A percentile compares a stretch with the other conserved stretches of the same genome.
These are phyloP conservation scores for Pogonus chalceus DNA, from an alignment of 1,140 invertebrate genomes.

Conservation along the genomic window DNA sequence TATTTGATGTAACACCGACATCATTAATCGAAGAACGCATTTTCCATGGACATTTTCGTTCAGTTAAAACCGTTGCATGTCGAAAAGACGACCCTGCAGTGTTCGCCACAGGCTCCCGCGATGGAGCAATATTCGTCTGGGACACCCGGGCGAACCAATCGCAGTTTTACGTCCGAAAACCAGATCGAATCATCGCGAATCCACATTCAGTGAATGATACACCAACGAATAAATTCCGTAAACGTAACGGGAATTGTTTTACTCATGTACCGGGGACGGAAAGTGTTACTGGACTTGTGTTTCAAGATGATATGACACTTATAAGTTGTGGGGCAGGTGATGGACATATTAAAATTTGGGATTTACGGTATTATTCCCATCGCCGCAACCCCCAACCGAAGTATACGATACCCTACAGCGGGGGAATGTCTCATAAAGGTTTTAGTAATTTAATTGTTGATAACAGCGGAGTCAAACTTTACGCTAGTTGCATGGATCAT, in stretches of 20 bases:
- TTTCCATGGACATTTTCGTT: constrained; percentile 65
- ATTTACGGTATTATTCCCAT: constrained; percentile 61
- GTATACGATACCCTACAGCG: constrained; percentile 57
- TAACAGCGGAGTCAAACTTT: constrained; percentile 54
- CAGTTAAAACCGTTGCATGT: constrained; percentile 69
- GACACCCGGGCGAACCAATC: constrained; percentile 52
- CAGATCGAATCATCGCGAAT: constrained; percentile 30
- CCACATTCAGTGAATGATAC: constrained; percentile 23
- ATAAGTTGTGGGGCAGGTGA: constrained; percentile 75
- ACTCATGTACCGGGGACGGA: constrained; percentile 19
- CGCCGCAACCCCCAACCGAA: constrained; percentile 61
- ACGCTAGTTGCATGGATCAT: constrained; percentile 78
- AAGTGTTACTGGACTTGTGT: constrained; percentile 70
- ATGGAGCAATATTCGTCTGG: constrained; percentile 77
- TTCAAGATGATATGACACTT: constrained; percentile 64
- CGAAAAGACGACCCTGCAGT: constrained; percentile 55
- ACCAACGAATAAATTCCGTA: constrained; percentile 1
- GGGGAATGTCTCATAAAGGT: constrained; percentile 56
- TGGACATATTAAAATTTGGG: constrained; percentile 80
- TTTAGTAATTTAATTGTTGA: constrained; percentile 71
- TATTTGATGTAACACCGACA: constrained; percentile 57
- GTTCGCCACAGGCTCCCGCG: constrained; percentile 75
- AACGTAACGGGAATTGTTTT: neutral
- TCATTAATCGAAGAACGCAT: constrained; percentile 43
- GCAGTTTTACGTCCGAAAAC: constrained; percentile 18